Conservation (phyloP, 2,888 invertebrate genomes). For the Drosophila maculinotata region DNA sequence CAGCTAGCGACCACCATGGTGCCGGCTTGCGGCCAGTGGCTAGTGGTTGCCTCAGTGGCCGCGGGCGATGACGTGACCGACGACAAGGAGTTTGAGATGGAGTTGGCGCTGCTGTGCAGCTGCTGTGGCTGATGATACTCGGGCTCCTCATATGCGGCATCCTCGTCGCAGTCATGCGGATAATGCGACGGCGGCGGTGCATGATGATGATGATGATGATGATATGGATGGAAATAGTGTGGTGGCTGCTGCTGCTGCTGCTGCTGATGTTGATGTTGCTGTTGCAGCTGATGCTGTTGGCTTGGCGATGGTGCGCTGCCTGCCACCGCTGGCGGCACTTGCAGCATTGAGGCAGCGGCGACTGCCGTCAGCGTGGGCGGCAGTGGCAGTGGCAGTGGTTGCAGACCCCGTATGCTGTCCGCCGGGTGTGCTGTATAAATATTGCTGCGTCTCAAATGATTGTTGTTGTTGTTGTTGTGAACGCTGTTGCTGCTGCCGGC, state of each 20-base stretch:
- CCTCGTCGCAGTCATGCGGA: slow-evolving; percentile 66
- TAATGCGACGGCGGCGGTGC: slow-evolving; percentile 48
- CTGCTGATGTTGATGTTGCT: slow-evolving; percentile 30
- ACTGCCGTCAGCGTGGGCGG: slow-evolving; percentile 55
- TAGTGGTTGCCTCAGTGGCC: slow-evolving; percentile 68
- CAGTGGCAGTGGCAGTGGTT: slow-evolving; percentile 66
- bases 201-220: slow-evolving; percentile 64
- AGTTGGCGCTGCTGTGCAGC: slow-evolving; percentile 68
- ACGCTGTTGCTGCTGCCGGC: slow-evolving; percentile 55
- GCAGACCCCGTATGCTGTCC: slow-evolving; percentile 84
- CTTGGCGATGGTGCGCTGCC: no score
- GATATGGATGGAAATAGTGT: slow-evolving; percentile 72
- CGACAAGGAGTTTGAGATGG: slow-evolving; percentile 67
- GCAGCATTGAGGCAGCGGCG: slow-evolving; percentile 39
- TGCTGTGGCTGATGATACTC: slow-evolving; percentile 84
- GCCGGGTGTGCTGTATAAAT: slow-evolving; percentile 85
- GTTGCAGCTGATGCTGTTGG: slow-evolving; percentile 48
- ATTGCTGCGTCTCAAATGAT: slow-evolving; percentile 84
- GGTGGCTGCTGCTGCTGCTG: slow-evolving; percentile 62
- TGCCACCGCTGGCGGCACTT: slow-evolving; percentile 54
- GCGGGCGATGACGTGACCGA: slow-evolving; percentile 77
- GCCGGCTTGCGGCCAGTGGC: slow-evolving; percentile 81
- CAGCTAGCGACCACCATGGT: slow-evolving; percentile 85
- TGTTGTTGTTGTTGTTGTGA: slow-evolving; percentile 77
- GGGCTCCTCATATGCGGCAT: slow-evolving; percentile 81